Evolutionary conservation across 2,797 vertebrate species (phyloP), one percentile per base, ranked within the genome.

Genomic region (Paedocypris micromegethes): DNA sequence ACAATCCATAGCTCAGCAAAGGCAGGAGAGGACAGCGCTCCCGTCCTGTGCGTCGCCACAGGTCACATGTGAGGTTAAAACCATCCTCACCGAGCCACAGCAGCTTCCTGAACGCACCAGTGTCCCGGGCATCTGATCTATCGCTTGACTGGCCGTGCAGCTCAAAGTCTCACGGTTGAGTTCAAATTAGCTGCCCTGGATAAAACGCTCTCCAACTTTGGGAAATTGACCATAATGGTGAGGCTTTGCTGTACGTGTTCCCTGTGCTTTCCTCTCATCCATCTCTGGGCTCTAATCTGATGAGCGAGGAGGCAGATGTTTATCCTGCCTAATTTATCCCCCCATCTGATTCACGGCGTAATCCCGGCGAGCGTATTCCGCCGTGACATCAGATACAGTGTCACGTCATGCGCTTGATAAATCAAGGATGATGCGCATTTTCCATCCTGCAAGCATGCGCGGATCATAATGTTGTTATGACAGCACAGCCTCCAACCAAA

Each of bases 301-400:
- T 77, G 68, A 75, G 64, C 52, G 64, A 58, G 63, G 37, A 48
- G 67, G 51, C 71, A 75, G 78, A 77, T 75, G 75, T 75, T 65
- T 64, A 73, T 68, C 67, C 58, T 23, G 6, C 64, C 52, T 69
- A 64, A 59, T 66, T 46, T 43, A 66, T 59, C 57, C 57, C 61
- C 48, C 48, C 64, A 64, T 40, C 60, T 68, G 64, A 70, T 64
- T 58, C 44, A 37, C 68, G 4, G 37, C 47, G 48, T 77, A 78
- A 78, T 77, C 78, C 78, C 56, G 47, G 55, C 50, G 49, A 70
- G 64, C 52, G 70, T 49, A 59, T 68, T 59, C 58, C 52, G 38
- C 57, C 8, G 43, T 75, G 62, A 67, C 71, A 76, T 69, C 69
- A 74, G 67, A 61, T 42, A 48, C 58, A 61, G 44, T 41, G 41